Evolutionary conservation across 2,888 invertebrate genomes (phyloP).

Genomic region (Penaeus monodon): DNA sequence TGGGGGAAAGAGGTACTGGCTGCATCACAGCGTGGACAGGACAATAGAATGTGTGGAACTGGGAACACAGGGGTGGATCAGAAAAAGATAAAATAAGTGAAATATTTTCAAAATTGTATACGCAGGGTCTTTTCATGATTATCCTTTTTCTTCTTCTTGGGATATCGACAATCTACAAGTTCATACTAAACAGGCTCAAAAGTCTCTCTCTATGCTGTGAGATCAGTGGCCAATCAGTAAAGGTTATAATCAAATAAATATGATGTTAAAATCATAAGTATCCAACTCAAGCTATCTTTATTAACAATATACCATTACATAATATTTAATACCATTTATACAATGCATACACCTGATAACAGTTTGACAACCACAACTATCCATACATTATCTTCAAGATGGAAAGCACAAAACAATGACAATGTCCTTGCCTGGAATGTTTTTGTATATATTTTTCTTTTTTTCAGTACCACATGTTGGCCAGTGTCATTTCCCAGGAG

Average conservation of each 20-base stretch:
- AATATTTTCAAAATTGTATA: no score
- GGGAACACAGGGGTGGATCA: no score
- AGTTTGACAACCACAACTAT: constrained; percentile 26
- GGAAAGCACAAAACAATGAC: constrained; percentile 40
- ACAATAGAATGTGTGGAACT: no score
- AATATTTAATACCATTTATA: constrained; percentile 18
- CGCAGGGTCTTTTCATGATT: no score
- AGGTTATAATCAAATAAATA: not conserved
- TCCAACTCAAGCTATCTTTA: constrained; percentile 42
- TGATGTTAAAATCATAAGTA: constrained; percentile 3
- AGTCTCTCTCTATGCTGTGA: no score
- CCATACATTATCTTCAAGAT: constrained; percentile 39
- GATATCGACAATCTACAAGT: no score
- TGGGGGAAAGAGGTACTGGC: no score
- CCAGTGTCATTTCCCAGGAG: not conserved
- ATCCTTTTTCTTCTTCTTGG: no score
- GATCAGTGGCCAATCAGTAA: not conserved
- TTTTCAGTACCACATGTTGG: constrained; percentile 7
- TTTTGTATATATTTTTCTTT: constrained; percentile 6
- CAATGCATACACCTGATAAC: constrained; percentile 10
- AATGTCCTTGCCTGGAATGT: constrained; percentile 42
- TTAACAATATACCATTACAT: constrained; percentile 60
- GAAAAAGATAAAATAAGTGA: no score
- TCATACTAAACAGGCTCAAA: no score
- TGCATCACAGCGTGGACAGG: no score